Conservation (phyloP, 2,797 vertebrate species). For the Pangasius krempfi region DNA sequence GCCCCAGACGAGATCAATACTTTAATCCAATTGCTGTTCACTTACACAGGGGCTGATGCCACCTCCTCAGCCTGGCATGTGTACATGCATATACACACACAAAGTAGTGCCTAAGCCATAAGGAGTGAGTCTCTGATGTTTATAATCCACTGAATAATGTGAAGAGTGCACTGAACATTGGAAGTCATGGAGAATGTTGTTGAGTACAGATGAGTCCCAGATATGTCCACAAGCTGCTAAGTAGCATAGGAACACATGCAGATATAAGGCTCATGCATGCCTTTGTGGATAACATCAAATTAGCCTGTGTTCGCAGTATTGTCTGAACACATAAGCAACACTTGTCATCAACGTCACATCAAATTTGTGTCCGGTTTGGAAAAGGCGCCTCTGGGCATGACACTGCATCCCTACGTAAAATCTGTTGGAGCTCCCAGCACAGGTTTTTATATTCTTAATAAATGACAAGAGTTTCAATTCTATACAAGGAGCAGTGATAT, state of each 20-base stretch:
- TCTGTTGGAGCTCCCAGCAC: background rate
- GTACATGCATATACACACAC: conserved; percentile 21
- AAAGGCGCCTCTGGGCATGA: conserved; percentile 60
- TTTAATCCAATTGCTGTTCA: conserved; percentile 75
- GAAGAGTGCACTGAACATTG: conserved; percentile 32
- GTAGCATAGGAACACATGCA: conserved; percentile 27
- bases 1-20: conserved; percentile 77
- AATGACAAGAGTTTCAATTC: conserved; percentile 1
- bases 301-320: conserved; percentile 63
- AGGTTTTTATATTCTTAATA: conserved; percentile 3
- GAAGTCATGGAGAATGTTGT: conserved; percentile 3
- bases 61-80: conserved; percentile 40
- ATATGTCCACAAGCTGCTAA: conserved; percentile 20
- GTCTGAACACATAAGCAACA: conserved; percentile 69
- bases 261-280: conserved; percentile 48
- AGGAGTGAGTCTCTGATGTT: background rate
- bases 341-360: conserved; percentile 72
- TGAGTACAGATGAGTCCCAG: background rate
- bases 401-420: conserved; percentile 58
- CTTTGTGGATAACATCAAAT: conserved; percentile 56
- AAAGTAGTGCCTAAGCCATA: background rate
- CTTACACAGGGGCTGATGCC: conserved; percentile 58
- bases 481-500: background rate
- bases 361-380: conserved; percentile 58
- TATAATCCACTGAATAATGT: conserved; percentile 1